Conservation (phyloP, 1,140 invertebrate genomes). For the Drosophila truncata region DNA sequence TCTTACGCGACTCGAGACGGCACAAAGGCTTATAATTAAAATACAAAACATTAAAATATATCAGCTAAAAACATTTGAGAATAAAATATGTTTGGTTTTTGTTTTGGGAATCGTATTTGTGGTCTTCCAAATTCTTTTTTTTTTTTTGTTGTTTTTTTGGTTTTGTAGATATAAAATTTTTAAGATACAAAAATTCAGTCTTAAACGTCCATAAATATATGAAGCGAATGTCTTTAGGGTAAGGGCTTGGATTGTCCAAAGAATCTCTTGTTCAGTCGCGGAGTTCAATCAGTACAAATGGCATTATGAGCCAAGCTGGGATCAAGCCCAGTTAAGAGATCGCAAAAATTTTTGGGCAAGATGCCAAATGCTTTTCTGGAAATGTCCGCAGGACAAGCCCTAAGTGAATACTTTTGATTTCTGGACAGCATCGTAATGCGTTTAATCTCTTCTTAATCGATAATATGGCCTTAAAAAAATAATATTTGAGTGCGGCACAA, state of each 20-base stretch:
- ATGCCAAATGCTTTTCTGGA: constrained; percentile 3
- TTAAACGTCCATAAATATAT: constrained; percentile 59
- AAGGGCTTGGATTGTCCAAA: constrained; percentile 31
- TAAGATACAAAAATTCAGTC: constrained; percentile 70
- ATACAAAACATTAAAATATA: constrained; percentile 36
- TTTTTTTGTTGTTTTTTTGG: constrained; percentile 42
- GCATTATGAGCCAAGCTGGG: constrained; percentile 38
- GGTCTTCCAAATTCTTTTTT: constrained; percentile 23
- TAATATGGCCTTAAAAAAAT: constrained; percentile 34
- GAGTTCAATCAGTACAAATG: constrained; percentile 42
- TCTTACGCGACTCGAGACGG: constrained; percentile 24
- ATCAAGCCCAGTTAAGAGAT: constrained; percentile 40
- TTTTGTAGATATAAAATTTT: constrained; percentile 44
- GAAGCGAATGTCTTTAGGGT: constrained; percentile 42
- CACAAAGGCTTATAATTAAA: constrained; percentile 31
- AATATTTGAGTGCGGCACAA: constrained; percentile 22
- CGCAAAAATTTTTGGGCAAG: constrained; percentile 15
- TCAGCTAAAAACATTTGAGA: constrained; percentile 55
- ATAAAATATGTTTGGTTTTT: constrained; percentile 63
- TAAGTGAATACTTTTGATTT: constrained; percentile 28
- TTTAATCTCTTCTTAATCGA: constrained; percentile 25
- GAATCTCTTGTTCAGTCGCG: constrained; percentile 56
- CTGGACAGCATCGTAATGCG: constrained; percentile 25
- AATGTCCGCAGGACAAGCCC: constrained; percentile 17
- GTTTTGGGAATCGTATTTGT: constrained; percentile 62